Evolutionary conservation across 1,140 invertebrate genomes (phyloP), one percentile per base, ranked within the genome.

Genomic region (Manduca sexta): DNA sequence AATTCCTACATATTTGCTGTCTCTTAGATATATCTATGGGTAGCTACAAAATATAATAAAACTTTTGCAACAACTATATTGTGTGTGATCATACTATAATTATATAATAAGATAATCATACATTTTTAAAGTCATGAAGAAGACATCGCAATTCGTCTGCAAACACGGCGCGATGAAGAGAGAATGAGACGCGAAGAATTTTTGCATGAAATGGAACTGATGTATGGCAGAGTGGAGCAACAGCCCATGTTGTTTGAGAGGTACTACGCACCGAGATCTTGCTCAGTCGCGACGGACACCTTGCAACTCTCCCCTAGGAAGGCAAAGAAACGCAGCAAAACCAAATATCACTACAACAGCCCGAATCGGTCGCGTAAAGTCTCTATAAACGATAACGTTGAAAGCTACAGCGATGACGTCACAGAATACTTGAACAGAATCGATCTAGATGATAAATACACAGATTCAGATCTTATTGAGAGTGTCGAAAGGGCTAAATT

Each of bases 201-300:
- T 76, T 83, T 88, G 4, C 77, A 91, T 18, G 89, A 91, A 55
- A 93, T 93, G 92, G 89, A 92, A 72, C 65, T 90, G 49, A 93
- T 93, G 91, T 78, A 91, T 43, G 88, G 90, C 40, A 86, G 92
- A 50, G 92, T 93, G 0, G 89, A 90, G 39, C 86, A 87, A 55
- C 91, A 92, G 60, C 92, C 92, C 0, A 89, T 91, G 45, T 84
- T 92, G 10, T 93, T 92, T 57, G 91, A 92, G 74, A 83, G 91
- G 40, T 90, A 91, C 59, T 92, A 91, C n/a, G 88, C 91, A 57
- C 90, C 91, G 63, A 53, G 71, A 3, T 68, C 72, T 8, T 51
- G 64, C 0, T 64, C 65, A 11, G 56, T 64, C 2, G 57, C 69
- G 5, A 41, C 65, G 13, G 74, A 80, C 14, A 65, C 62, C 6